Conservation (phyloP, 2,113 vertebrate genomes). For the Zosterops japonicus region DNA sequence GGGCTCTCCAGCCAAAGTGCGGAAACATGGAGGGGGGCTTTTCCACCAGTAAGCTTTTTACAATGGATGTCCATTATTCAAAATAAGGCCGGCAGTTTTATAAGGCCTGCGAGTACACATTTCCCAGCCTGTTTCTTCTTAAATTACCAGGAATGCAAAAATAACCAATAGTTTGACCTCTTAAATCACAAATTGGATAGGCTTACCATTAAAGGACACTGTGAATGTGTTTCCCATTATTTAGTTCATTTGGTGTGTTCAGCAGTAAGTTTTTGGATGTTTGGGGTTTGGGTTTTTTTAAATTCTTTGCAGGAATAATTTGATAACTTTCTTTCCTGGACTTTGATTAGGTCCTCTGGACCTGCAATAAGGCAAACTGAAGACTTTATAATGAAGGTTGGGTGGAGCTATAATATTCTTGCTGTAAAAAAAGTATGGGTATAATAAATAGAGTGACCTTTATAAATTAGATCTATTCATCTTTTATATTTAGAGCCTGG, state of each 20-base stretch:
- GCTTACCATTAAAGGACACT: conserved; percentile 73
- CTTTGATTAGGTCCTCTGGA: conserved; percentile 54
- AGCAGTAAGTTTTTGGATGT: conserved; percentile 68
- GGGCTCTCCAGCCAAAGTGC: background rate
- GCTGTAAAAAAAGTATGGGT: background rate
- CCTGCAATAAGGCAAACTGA: conserved; percentile 7
- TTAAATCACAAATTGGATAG: conserved; percentile 81
- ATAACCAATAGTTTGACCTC: conserved; percentile 78
- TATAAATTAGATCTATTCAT: background rate
- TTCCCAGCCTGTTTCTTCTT: conserved; percentile 73
- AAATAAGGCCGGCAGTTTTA: conserved; percentile 73
- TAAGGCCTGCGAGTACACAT: conserved; percentile 64
- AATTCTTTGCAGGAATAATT: conserved; percentile 59
- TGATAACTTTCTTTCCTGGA: conserved; percentile 61
- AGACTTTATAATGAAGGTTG: conserved; percentile 27
- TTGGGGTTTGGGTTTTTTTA: background rate
- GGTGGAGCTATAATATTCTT: background rate
- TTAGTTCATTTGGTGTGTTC: conserved; percentile 77
- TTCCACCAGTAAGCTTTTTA: conserved; percentile 52
- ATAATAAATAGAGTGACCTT: background rate
- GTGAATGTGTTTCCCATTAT: conserved; percentile 82
- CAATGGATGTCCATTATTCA: conserved; percentile 71
- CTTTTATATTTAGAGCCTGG: background rate
- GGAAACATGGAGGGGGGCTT: conserved; percentile 40
- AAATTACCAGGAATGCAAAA: conserved; percentile 80